phyloP scores from a whole-genome alignment of 2,113 vertebrate genomes.

The Petrocephalus microphthalmus region DNA sequence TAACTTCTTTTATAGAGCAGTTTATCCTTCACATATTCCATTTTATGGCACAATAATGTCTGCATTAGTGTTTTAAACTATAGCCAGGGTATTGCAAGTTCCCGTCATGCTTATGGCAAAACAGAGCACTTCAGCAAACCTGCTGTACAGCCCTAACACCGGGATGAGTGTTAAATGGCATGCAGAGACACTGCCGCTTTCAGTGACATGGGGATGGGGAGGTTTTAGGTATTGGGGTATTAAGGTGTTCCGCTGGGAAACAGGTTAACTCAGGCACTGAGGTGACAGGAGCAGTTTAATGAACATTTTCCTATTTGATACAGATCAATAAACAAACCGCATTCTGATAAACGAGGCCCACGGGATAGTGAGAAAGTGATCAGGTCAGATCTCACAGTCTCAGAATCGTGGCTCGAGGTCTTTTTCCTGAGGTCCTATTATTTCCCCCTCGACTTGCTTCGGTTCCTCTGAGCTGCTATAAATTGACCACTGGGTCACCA shows the following conservation, averaged over 20 bases:
- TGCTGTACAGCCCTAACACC: background rate
- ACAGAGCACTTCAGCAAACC: background rate
- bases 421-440: constrained; percentile 3
- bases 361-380: background rate
- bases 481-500: constrained; percentile 47
- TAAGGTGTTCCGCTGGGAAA: background rate
- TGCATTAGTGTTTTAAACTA: background rate
- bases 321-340: background rate
- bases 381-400: background rate
- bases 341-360: background rate
- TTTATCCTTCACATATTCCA: background rate
- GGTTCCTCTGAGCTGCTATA: constrained; percentile 34
- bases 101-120: background rate
- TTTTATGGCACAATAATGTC: background rate
- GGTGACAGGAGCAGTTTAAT: background rate
- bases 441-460: constrained; percentile 19
- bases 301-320: background rate
- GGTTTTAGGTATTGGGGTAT: background rate
- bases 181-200: background rate
- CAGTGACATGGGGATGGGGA: background rate
- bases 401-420: background rate
- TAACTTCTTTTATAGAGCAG: background rate
- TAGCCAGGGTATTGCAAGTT: background rate
- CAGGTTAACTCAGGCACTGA: background rate
- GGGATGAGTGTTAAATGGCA: background rate